A percentile compares a stretch with the other conserved stretches of the same genome.
These are phyloP conservation scores for Macroteleia sp. DNA, from an alignment of 2,888 invertebrate species.

Conservation along the genomic window DNA sequence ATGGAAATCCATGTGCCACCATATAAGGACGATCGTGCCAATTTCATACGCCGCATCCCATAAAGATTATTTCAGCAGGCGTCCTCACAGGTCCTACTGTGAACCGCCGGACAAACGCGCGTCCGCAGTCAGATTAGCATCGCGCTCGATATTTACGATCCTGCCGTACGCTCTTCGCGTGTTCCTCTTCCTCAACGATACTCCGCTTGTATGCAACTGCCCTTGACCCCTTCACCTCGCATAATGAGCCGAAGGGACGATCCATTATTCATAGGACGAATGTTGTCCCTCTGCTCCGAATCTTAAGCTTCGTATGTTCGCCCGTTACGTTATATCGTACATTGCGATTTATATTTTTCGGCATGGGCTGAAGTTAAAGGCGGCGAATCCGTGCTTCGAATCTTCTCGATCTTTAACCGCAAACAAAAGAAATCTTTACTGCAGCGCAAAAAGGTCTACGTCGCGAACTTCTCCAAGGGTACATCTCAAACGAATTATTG, in stretches of 20 bases:
- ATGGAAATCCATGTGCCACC: slow-evolving; percentile 38
- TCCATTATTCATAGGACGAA: slow-evolving; percentile 80
- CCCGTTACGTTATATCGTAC: slow-evolving; percentile 70
- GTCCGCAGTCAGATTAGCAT: slow-evolving; percentile 80
- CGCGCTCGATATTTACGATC: slow-evolving; percentile 68
- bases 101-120: slow-evolving; percentile 73
- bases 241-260: slow-evolving; percentile 76
- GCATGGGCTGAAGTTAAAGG: too few species aligned
- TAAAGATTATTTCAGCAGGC: slow-evolving; percentile 36
- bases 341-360: slow-evolving; percentile 70
- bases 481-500: slow-evolving; percentile 32
- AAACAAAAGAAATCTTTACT: slow-evolving; percentile 43
- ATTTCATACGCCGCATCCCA: slow-evolving; percentile 31
- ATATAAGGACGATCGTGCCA: slow-evolving; percentile 46
- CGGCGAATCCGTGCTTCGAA: too few species aligned
- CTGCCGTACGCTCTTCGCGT: too few species aligned
- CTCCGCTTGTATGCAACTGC: slow-evolving; percentile 75
- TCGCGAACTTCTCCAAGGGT: slow-evolving; percentile 24
- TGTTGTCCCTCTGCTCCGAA: slow-evolving; percentile 77
- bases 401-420: slow-evolving; percentile 33
- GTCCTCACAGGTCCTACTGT: slow-evolving; percentile 46
- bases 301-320: slow-evolving; percentile 73
- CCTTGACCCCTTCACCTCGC: slow-evolving; percentile 80
- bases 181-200: slow-evolving; percentile 57
- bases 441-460: neutral